Evolutionary conservation across 2,888 invertebrate species (phyloP), one percentile per base, ranked within the genome.

Genomic region (Andricus quercusramuli): DNA sequence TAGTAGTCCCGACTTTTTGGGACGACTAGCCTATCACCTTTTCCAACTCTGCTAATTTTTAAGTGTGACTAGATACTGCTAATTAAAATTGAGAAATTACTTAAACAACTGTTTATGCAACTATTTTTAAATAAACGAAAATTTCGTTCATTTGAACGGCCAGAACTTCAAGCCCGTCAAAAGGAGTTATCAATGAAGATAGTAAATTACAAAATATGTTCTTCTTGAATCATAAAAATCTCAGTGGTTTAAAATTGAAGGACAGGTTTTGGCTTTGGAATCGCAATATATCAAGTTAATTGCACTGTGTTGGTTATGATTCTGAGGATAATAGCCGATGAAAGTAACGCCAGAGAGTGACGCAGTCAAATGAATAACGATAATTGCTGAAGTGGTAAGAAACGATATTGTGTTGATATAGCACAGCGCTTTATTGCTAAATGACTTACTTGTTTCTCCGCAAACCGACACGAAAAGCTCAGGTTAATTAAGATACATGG

Each of bases 391-490:
- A 37, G 32, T 56, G 32, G 29, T 32, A 74, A 56, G 32, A 74
- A 74, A 74, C 20, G 51, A 74, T 56, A 32, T 51, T 74, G 20
- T n/a, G 29, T 20, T 74, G n/a, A 56, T 74, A 74, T n/a, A 74
- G 51, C 51, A 32, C 29, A n/a, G 56, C 13, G 56, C 74, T 74
- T 56, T 56, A 74, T 74, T 74, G 51, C 74, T 56, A 74, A n/a
- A 51, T 74, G 74, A 74, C 56, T 56, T 37, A 74, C 56, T 74
- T 74, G 74, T 74, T 74, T 74, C 51, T 51, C 37, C 51, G 32
- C 32, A 74, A 51, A 56, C 32, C 56, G 74, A 74, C 74, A 74
- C 51, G 56, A 56, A 74, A 74, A 74, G 74, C 74, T 74, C 56
- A 51, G n/a, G 51, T 74, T 74, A 74, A 74, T 74, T 56, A 56